Percentiles rank a stretch among this genome's conserved stretches.
phyloP scores from a whole-genome alignment of 2,113 vertebrate genomes.

The Alexandromys fortis region DNA sequence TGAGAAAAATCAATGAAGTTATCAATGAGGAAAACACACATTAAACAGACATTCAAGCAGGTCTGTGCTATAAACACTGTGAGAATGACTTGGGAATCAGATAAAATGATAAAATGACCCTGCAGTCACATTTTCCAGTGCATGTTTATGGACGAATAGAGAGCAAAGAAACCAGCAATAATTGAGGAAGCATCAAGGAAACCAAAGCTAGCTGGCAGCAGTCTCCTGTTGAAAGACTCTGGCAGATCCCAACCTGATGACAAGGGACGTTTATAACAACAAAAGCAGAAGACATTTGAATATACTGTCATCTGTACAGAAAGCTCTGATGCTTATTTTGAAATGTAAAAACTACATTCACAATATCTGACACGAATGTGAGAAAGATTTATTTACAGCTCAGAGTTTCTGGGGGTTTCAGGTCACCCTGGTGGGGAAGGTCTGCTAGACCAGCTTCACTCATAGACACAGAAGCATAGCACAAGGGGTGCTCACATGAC shows the following conservation, averaged over 20 bases:
- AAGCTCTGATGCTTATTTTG: neutral
- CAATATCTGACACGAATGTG: neutral
- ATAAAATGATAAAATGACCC: neutral
- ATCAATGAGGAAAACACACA: neutral
- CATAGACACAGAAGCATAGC: neutral
- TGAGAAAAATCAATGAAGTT: neutral
- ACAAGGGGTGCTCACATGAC: neutral
- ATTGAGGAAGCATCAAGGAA: neutral
- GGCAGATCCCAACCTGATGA: neutral
- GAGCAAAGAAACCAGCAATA: neutral
- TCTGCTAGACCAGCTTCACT: neutral
- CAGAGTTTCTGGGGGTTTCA: neutral
- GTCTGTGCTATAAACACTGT: neutral
- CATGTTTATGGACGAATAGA: neutral
- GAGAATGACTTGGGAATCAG: neutral
- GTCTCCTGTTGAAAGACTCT: neutral
- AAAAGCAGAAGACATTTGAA: neutral
- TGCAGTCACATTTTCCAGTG: neutral
- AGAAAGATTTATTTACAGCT: neutral
- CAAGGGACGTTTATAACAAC: neutral
- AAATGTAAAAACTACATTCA: neutral
- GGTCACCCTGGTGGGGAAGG: neutral
- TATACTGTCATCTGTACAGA: neutral
- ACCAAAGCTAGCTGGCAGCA: neutral
- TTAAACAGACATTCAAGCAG: neutral